Evolutionary conservation across 2,797 vertebrate species (phyloP).

Genomic region (Sebastes oblongus): DNA sequence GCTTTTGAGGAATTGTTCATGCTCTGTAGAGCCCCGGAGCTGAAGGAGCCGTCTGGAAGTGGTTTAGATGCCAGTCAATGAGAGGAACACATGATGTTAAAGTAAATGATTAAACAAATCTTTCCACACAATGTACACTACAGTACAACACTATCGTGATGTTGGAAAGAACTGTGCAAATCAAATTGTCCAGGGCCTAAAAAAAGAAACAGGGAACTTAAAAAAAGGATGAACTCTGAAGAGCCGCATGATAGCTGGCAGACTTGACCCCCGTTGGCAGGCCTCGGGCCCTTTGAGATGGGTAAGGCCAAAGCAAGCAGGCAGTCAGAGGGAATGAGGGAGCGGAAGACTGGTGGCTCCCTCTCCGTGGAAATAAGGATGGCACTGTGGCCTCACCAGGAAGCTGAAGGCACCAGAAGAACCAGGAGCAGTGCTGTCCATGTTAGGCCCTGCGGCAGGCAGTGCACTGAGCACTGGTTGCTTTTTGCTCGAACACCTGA

Average conservation of each 20-base stretch:
- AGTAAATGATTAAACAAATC: conserved; percentile 64
- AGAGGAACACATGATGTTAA: conserved; percentile 56
- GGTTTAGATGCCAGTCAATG: conserved; percentile 61
- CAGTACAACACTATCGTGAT: conserved; percentile 75
- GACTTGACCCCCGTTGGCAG: conserved; percentile 64
- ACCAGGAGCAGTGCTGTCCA: conserved; percentile 87
- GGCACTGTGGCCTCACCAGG: conserved; percentile 85
- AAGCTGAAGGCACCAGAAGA: conserved; percentile 88
- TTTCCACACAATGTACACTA: conserved; percentile 76
- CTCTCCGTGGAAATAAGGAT: conserved; percentile 45
- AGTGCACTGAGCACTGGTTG: conserved; percentile 84
- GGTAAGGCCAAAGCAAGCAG: conserved; percentile 75
- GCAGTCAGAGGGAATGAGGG: conserved; percentile 67
- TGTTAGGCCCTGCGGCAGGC: conserved; percentile 73
- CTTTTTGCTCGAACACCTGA: conserved; percentile 94
- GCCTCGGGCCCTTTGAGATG: conserved; percentile 59
- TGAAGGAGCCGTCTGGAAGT: conserved; percentile 52
- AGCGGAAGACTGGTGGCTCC: conserved; percentile 59
- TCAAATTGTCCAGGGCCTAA: conserved; percentile 39
- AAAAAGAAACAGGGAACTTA: conserved; percentile 43
- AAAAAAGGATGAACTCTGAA: conserved; percentile 39
- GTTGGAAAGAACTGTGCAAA: conserved; percentile 61
- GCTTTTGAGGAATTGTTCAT: conserved; percentile 70
- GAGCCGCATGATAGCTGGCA: conserved; percentile 57
- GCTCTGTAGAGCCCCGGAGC: conserved; percentile 59